Base-by-base conservation (phyloP, 1,140 invertebrate species). In the Pinna nobilis region DNA sequence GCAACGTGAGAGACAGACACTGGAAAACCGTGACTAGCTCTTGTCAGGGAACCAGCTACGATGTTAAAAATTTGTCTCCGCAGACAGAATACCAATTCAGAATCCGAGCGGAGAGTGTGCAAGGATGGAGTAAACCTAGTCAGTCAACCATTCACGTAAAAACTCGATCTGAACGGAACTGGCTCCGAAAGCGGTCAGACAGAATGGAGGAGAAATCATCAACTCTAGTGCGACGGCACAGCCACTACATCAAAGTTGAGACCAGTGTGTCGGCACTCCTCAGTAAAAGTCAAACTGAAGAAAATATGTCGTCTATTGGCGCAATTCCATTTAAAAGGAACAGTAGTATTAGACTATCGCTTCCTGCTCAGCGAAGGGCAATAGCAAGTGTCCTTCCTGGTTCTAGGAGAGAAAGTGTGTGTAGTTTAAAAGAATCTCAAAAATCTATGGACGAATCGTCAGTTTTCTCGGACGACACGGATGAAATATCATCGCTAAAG, bases 41-140 rank as follows among this genome's bases (percentile, higher is more conserved):
- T 87, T 96, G 96, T 1, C 93, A 97, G 65, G 94, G 93, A 80
- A 96, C 95, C 0, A 95, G 93, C 74, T 97, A 96, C 86, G 97
- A 94, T 0, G 96, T 97, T 0, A 94, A 95, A 84, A 94, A 95
- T 81, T 89, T 99, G 6, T 93, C 92, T 6, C 96, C 98, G 18
- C 96, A 96, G 55, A 92, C 92, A 76, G 93, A 95, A 15, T 99
- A 99, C 87, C 95, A 98, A 77, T 99, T 99, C 92, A 92, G 97
- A 61, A 97, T 99, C 1, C 93, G 96, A 90, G 97, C 97, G 65
- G 97, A 99, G 90, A 99, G 99, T 90, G 93, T 97, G 83, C 97
- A 97, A 85, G 98, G 98, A 41, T 93, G 94, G 59, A 97, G 97
- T 20, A 97, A 99, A 79, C 96, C 97, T 6, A 95, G 90, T 63